These are phyloP conservation scores for Drosophila santomea DNA, from an alignment of 1,140 invertebrate species.

Conservation along the genomic window DNA sequence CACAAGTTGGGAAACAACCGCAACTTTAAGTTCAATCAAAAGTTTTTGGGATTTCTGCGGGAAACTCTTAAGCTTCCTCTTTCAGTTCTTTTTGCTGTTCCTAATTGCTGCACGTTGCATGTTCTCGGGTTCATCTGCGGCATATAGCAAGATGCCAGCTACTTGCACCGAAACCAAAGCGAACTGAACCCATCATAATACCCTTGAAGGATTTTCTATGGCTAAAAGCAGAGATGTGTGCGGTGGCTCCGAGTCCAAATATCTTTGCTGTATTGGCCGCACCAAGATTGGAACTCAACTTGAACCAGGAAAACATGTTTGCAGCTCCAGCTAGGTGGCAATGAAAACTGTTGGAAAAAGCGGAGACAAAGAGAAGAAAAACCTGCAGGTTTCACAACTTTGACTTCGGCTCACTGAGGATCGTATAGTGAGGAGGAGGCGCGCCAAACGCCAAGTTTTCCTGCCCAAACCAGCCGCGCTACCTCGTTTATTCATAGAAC, in stretches of 20 bases:
- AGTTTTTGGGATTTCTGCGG: constrained; percentile 39
- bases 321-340: constrained; percentile 52
- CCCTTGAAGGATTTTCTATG: constrained; percentile 58
- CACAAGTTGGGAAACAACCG: constrained; percentile 35
- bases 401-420: constrained; percentile 8
- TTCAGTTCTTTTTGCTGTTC: constrained; percentile 25
- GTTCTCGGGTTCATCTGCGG: constrained; percentile 45
- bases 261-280: constrained; percentile 53
- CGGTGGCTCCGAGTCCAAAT: constrained; percentile 44
- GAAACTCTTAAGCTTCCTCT: constrained; percentile 15
- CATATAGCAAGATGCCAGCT: constrained; percentile 61
- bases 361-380: constrained; percentile 22
- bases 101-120: constrained; percentile 63
- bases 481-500: constrained; percentile 71
- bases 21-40: constrained; percentile 53
- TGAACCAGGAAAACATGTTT: constrained; percentile 74
- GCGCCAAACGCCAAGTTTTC: constrained; percentile 76
- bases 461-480: constrained; percentile 30
- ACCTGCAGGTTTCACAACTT: constrained; percentile 53
- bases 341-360: constrained; percentile 57
- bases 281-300: constrained; percentile 57
- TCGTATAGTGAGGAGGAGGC: constrained; percentile 69
- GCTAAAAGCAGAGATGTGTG: constrained; percentile 26
- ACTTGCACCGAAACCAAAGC: constrained; percentile 19
- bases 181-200: constrained; percentile 62